Evolutionary conservation across 2,113 vertebrate species (phyloP).

Genomic region (Corythornis vintsioides): DNA sequence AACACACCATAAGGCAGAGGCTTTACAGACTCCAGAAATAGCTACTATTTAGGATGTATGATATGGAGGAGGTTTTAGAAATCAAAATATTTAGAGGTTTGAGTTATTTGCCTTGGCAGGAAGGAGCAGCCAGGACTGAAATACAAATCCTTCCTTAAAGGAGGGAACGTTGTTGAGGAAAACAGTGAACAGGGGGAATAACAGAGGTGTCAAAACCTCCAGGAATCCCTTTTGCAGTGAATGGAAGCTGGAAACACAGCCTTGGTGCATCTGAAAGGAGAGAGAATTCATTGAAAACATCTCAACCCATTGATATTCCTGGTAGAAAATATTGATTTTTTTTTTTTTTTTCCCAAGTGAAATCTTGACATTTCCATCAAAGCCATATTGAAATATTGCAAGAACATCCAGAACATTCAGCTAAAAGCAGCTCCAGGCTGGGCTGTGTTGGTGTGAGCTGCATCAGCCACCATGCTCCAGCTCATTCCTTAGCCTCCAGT

Average conservation of each 20-base stretch:
- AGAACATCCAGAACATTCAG: constrained; percentile 17
- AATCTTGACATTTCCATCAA: neutral
- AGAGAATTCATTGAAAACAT: neutral
- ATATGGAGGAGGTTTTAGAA: constrained; percentile 46
- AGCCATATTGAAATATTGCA: neutral
- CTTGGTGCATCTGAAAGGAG: fast-evolving
- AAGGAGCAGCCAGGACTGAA: constrained; percentile 24
- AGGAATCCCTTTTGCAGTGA: neutral
- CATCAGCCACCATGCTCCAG: neutral
- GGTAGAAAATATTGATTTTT: constrained; percentile 5
- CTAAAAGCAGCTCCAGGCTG: constrained; percentile 17
- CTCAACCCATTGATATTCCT: neutral
- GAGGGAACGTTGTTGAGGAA: constrained; percentile 1
- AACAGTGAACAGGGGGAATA: constrained; percentile 6
- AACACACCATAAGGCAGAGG: constrained; percentile 33
- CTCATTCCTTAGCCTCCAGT: constrained; percentile 21
- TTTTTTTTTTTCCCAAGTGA: neutral
- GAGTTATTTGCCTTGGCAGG: constrained; percentile 52
- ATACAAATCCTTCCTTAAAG: neutral
- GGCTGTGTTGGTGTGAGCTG: constrained; percentile 31
- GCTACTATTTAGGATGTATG: constrained; percentile 13
- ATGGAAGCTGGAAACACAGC: neutral
- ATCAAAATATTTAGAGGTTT: constrained; percentile 63
- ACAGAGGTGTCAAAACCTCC: neutral
- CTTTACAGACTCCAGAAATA: constrained; percentile 34